Conservation (phyloP, 2,888 invertebrate genomes). For the Melanostoma scalare region DNA sequence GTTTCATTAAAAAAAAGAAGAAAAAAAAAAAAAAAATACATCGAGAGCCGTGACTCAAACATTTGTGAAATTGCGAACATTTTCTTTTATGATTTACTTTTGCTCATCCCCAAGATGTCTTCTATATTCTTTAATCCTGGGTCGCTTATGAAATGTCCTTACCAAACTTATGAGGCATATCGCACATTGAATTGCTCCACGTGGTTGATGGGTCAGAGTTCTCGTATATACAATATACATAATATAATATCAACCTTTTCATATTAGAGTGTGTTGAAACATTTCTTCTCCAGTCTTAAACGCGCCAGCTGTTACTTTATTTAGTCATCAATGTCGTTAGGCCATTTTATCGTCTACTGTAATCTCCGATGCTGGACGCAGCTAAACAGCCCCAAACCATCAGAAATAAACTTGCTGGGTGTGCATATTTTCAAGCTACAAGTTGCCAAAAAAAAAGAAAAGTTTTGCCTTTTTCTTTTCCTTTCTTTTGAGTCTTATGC, state of each 20-base stretch:
- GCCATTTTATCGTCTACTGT: slow-evolving; percentile 11
- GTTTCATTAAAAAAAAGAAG: too few species aligned
- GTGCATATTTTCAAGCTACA: slow-evolving; percentile 16
- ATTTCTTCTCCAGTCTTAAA: slow-evolving; percentile 26
- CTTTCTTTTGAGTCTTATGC: neutral
- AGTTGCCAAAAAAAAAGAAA: slow-evolving; percentile 5
- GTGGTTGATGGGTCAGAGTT: slow-evolving; percentile 6
- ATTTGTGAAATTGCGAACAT: too few species aligned
- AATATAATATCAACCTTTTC: neutral
- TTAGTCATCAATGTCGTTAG: slow-evolving; percentile 14
- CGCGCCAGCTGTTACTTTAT: slow-evolving; percentile 38
- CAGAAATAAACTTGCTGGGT: slow-evolving; percentile 29
- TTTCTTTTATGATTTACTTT: too few species aligned
- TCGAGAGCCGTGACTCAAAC: too few species aligned
- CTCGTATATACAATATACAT: neutral
- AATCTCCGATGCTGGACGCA: neutral
- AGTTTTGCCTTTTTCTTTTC: slow-evolving; percentile 1
- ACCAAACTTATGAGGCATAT: slow-evolving; percentile 30
- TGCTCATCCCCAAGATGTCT: too few species aligned
- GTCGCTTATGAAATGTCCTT: slow-evolving; percentile 16
- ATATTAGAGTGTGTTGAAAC: neutral
- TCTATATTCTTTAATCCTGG: neutral
- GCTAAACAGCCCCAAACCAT: neutral
- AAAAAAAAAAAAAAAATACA: too few species aligned
- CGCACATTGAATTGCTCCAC: slow-evolving; percentile 32